Evolutionary conservation across 2,113 vertebrate genomes (phyloP).

Genomic region (Solea solea): DNA sequence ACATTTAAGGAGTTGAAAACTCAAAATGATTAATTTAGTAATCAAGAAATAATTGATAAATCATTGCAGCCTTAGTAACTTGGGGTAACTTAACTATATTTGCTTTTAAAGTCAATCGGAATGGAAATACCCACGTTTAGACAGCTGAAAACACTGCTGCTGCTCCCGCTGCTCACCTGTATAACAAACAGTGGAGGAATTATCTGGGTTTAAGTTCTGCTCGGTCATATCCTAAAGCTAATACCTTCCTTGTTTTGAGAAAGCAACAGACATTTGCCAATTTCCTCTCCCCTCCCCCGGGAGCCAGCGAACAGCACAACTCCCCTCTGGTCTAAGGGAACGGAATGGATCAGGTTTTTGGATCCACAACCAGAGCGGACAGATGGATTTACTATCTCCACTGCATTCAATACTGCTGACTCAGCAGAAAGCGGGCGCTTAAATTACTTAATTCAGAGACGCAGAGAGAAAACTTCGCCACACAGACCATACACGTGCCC

Average conservation of each 20-base stretch:
- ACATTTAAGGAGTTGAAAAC: no score
- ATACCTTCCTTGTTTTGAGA: slow-evolving; percentile 16
- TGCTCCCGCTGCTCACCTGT: neutral
- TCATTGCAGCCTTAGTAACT: no score
- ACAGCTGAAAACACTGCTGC: no score
- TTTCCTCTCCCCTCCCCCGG: neutral
- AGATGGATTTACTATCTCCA: slow-evolving; percentile 69
- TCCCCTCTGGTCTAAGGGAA: slow-evolving; percentile 6
- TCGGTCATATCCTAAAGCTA: slow-evolving; percentile 14
- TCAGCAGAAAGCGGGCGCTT: slow-evolving; percentile 52
- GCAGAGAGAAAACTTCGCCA: slow-evolving; percentile 19
- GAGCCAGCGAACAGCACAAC: neutral
- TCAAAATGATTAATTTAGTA: no score
- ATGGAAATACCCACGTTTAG: no score
- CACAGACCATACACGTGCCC: slow-evolving; percentile 23
- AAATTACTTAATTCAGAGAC: slow-evolving; percentile 6
- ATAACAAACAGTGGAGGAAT: slow-evolving; percentile 4
- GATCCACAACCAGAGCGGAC: slow-evolving; percentile 33
- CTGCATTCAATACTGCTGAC: slow-evolving; percentile 31
- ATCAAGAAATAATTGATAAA: no score
- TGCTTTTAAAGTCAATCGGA: no score
- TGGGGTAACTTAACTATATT: no score
- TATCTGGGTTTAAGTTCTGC: slow-evolving; percentile 27
- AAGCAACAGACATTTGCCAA: slow-evolving; percentile 8
- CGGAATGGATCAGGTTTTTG: slow-evolving; percentile 35